Evolutionary conservation across 2,888 invertebrate species (phyloP).

Genomic region (Pterostichus niger): DNA sequence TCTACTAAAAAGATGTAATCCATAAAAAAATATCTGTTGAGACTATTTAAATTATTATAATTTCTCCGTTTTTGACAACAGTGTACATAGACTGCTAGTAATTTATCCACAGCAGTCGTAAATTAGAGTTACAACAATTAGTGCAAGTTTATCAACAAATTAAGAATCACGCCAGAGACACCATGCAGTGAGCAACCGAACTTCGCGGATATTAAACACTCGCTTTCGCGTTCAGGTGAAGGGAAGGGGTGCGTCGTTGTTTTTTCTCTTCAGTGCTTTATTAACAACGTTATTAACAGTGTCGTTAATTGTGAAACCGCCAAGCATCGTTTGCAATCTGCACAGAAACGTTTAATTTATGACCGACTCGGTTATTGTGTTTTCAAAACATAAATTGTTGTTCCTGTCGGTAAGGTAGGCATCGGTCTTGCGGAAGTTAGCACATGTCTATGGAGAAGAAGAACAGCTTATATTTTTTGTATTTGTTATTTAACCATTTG

Average conservation of each 20-base stretch:
- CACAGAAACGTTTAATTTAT: slow-evolving; percentile 56
- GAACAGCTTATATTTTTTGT: not conserved
- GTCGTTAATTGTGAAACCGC: slow-evolving; percentile 64
- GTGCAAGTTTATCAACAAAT: slow-evolving; percentile 71
- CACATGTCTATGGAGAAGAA: not conserved
- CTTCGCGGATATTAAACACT: slow-evolving; percentile 61
- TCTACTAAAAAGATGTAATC: too few relatives aligned
- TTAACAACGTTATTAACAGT: slow-evolving; percentile 66
- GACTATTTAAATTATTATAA: too few relatives aligned
- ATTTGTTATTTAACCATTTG: not conserved
- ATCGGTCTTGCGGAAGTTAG: slow-evolving; percentile 32
- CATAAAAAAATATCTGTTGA: too few relatives aligned
- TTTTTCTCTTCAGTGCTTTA: slow-evolving; percentile 50
- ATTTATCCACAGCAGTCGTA: slow-evolving; percentile 67
- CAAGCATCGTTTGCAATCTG: slow-evolving; percentile 51
- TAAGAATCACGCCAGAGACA: slow-evolving; percentile 69
- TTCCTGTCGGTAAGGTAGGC: slow-evolving; percentile 54
- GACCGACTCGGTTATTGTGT: slow-evolving; percentile 55
- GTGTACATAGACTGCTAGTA: slow-evolving; percentile 43
- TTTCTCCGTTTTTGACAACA: slow-evolving; percentile 19
- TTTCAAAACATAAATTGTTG: slow-evolving; percentile 64
- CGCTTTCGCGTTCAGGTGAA: slow-evolving; percentile 28
- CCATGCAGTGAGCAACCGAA: slow-evolving; percentile 59
- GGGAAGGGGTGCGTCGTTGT: slow-evolving; percentile 12
- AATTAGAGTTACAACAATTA: slow-evolving; percentile 72